Base-by-base conservation (phyloP, 2,797 vertebrate genomes). In the Melanotaenia trifasciata region DNA sequence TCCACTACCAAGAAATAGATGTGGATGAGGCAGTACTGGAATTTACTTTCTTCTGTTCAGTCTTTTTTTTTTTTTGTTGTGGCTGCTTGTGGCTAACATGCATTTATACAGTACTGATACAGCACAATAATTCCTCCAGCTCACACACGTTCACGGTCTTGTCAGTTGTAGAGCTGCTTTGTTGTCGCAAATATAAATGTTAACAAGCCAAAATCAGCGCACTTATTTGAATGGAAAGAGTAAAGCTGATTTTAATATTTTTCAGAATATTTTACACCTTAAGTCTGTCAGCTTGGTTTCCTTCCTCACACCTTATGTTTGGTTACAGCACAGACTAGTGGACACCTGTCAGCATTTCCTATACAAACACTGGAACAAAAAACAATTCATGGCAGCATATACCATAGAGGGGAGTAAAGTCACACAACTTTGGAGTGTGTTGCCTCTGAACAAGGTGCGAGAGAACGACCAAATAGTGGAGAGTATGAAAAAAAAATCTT, bases 281-380 rank as follows among this genome's bases (percentile, higher is more conserved):
- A 62, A 28, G 50, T 50, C 53, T 69, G 50, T 72, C n/a, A 53
- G 28, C 45, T 40, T 47, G 54, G 58, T n/a, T 20, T n/a, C 5
- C 11, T 16, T 8, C 60, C 28, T 40, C 60, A 14, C 22, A 43
- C 11, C 62, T 91, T 95, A 30, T n/a, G 84, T 96, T 94, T 89
- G 92, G 81, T 90, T 89, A 95, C 89, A 98, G 97, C 95, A 92
- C 96, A 93, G 95, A 96, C 97, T 97, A 96, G 96, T 97, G 97
- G 95, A 81, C 18, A 88, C 28, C 68, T 50, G 18, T 43, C 14
- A 58, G n/a, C 11, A 1, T 9, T 1, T 12, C 24, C 20, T 45
- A 4, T 40, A 43, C 54, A 32, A 13, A 26, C 4, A 13, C 1
- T 45, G 38, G 28, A n/a, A 20, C 38, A 45, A 11, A 18, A 59